These are phyloP conservation scores for Plusia festucae DNA, from an alignment of 2,888 invertebrate species.

Conservation along the genomic window DNA sequence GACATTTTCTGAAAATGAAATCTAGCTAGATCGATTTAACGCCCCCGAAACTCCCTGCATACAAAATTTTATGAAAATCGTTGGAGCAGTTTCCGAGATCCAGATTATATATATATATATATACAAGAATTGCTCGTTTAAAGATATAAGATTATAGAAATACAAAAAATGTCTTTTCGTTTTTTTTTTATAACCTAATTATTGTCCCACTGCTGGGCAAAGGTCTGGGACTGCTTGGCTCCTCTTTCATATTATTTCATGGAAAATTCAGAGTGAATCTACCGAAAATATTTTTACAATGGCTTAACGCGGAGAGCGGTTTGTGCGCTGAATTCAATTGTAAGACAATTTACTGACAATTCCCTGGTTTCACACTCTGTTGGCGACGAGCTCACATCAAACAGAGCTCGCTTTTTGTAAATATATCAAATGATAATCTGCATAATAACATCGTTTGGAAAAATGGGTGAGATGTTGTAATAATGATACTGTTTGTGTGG, in stretches of 20 bases:
- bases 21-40: no score
- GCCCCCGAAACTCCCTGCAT: no score
- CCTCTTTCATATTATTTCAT: background rate
- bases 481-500: background rate
- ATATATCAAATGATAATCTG: constrained; percentile 41
- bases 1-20: no score
- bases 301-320: constrained; percentile 17
- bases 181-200: no score
- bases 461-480: background rate
- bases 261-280: constrained; percentile 2
- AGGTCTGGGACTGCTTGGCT: no score
- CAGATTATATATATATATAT: no score
- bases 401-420: constrained; percentile 35
- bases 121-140: no score
- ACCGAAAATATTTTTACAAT: constrained; percentile 15
- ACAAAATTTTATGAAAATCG: no score
- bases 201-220: no score
- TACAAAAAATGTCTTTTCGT: no score
- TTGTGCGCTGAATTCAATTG: constrained; percentile 49
- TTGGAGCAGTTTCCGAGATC: no score
- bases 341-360: constrained; percentile 56
- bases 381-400: constrained; percentile 38
- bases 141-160: no score
- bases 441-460: constrained; percentile 2
- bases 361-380: constrained; percentile 40